phyloP scores from a whole-genome alignment of 2,888 invertebrate genomes.

The Yponomeuta cagnagella region DNA sequence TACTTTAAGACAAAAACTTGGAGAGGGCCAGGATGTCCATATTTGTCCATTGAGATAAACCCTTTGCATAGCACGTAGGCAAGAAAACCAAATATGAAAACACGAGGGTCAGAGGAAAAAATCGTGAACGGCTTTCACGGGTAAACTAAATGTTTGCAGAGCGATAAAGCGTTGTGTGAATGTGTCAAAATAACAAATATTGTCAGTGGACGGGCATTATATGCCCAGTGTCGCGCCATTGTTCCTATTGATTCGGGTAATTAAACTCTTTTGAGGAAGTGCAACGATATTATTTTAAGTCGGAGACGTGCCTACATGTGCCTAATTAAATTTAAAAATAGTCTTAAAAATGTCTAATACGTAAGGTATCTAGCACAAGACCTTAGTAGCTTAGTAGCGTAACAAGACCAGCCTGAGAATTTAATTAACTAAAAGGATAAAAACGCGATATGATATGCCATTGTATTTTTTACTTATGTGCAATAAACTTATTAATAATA shows the following conservation, averaged over 20 bases:
- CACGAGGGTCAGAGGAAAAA: slow-evolving; percentile 56
- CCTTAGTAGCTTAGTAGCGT: too few species aligned
- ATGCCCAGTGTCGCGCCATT: slow-evolving; percentile 29
- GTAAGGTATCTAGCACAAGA: too few species aligned
- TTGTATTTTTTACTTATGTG: too few species aligned
- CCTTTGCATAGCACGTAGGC: slow-evolving; percentile 70
- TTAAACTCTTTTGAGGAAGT: slow-evolving; percentile 33
- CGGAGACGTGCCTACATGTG: too few species aligned
- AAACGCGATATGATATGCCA: too few species aligned
- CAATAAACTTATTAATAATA: too few species aligned
- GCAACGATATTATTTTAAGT: neutral
- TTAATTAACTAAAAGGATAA: too few species aligned
- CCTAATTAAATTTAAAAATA: too few species aligned
- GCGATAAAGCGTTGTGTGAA: slow-evolving; percentile 72
- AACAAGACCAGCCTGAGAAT: too few species aligned
- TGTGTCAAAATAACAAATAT: slow-evolving; percentile 75
- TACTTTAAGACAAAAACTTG: slow-evolving; percentile 46
- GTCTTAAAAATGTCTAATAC: too few species aligned
- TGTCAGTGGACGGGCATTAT: slow-evolving; percentile 50
- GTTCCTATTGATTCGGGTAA: slow-evolving; percentile 35
- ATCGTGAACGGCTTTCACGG: slow-evolving; percentile 66
- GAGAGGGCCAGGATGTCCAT: slow-evolving; percentile 42
- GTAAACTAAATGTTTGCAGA: slow-evolving; percentile 66
- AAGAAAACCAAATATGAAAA: slow-evolving; percentile 62
- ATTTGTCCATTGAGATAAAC: slow-evolving; percentile 60